Conservation (phyloP, 2,888 invertebrate species). For the Philereme transversata region DNA sequence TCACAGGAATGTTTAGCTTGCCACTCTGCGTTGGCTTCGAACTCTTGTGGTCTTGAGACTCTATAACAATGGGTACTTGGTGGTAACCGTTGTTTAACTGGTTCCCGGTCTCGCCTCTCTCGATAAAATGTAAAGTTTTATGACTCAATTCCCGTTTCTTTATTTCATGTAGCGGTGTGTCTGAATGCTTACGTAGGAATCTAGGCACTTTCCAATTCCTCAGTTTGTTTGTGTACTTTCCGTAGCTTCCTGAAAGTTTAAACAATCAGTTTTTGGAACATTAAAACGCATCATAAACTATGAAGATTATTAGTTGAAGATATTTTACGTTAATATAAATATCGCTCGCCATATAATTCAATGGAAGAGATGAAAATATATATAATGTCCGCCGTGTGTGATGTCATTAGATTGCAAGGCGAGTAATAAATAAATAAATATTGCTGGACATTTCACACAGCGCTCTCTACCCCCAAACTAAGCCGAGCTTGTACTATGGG, state of each 20-base stretch:
- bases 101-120: constrained; percentile 59
- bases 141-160: constrained; percentile 73
- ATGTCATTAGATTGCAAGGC: neutral
- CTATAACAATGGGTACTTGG: constrained; percentile 87
- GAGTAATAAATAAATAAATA: no score
- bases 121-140: constrained; percentile 65
- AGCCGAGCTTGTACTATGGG: no score
- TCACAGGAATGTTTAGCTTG: constrained; percentile 76
- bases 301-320: no score
- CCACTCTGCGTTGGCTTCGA: constrained; percentile 55
- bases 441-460: no score
- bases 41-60: constrained; percentile 75
- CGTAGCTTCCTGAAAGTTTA: constrained; percentile 81
- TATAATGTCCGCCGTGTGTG: no score
- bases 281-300: no score
- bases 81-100: constrained; percentile 83
- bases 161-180: constrained; percentile 76
- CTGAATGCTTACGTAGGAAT: constrained; percentile 86
- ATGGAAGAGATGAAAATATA: no score
- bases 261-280: neutral
- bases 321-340: no score
- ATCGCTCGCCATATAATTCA: no score
- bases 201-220: constrained; percentile 88
- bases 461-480: no score
- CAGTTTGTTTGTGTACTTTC: constrained; percentile 82